A percentile compares a stretch with the other conserved stretches of the same genome.
These are phyloP conservation scores for Rhinophrynus dorsalis DNA, from an alignment of 2,797 vertebrate genomes.

Conservation along the genomic window DNA sequence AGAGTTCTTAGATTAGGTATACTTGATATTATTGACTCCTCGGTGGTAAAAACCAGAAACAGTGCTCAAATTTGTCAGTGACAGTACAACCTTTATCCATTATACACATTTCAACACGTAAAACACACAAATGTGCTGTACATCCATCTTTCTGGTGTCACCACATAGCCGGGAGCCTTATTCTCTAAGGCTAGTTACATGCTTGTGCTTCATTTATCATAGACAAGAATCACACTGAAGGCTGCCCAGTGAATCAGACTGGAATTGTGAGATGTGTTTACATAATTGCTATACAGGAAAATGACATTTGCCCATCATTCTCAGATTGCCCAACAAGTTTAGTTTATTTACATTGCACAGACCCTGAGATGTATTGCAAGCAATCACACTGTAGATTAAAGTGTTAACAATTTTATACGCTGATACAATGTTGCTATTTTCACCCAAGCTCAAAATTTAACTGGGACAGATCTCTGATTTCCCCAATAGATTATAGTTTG, in stretches of 20 bases:
- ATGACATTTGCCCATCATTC: neutral
- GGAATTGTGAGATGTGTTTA: neutral
- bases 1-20: no score
- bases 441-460: no score
- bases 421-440: no score
- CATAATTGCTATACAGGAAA: neutral
- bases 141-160: slow-evolving; percentile 1
- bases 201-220: slow-evolving; percentile 14
- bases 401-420: no score
- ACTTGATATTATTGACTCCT: no score
- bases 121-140: neutral
- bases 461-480: no score
- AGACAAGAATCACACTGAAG: neutral
- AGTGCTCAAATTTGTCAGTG: no score
- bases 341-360: neutral
- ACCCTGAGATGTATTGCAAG: neutral
- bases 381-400: neutral
- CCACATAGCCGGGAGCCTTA: neutral
- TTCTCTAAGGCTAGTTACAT: neutral
- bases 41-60: no score
- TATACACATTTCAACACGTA: slow-evolving; percentile 15
- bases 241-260: neutral
- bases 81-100: neutral
- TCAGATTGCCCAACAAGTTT: neutral
- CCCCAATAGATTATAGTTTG: no score